Evolutionary conservation across 2,888 invertebrate genomes (phyloP), one percentile per base, ranked within the genome.

Genomic region (Gisinianus flammeolus): DNA sequence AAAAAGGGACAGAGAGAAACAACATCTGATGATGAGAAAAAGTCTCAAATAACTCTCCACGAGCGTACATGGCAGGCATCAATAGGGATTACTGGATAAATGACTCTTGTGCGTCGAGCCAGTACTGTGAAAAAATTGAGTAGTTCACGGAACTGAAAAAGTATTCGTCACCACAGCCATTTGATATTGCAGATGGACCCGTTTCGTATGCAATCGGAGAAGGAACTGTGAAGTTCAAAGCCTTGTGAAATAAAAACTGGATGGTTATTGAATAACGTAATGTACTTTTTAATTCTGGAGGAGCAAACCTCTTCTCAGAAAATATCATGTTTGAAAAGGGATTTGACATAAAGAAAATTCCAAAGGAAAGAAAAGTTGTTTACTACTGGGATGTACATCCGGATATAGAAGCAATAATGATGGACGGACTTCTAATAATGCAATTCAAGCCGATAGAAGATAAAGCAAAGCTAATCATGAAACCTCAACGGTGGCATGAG

Each of bases 271-370:
- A 8, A 16, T 2, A 74, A 16, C 6, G 35, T 1, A 28, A 74
- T 28, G 78, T 78, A 3, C 6, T 74, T 2, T 68, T 74, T 35
- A n/a, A 68, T 19, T 58, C 74, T n/a, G 56, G 68, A 58, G 73
- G 35, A 26, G 72, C 58, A 0, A 77, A 77, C 26, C 44, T 77
- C 2, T 77, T 77, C 58, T 77, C 70, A 10, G 77, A 78, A 28
- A 56, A 62, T 31, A 10, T 54, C 0, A 64, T 78, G 54, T 35
- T 44, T 0, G 8, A 78, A 2, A 64, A 72, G 5, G 77, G 77
- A 2, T 77, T 2, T 44, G 44, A 44, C 8, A 28, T 62, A 26
- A 62, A 26, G 26, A 62, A 62, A 26, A 62, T n/a, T n/a, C n/a
- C n/a, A n/a, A 44, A 44, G 6, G 2, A 19, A 16, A 19, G 44